Base-by-base conservation (phyloP, 92 coral and sea anemone species). In the Siderastrea radians region DNA sequence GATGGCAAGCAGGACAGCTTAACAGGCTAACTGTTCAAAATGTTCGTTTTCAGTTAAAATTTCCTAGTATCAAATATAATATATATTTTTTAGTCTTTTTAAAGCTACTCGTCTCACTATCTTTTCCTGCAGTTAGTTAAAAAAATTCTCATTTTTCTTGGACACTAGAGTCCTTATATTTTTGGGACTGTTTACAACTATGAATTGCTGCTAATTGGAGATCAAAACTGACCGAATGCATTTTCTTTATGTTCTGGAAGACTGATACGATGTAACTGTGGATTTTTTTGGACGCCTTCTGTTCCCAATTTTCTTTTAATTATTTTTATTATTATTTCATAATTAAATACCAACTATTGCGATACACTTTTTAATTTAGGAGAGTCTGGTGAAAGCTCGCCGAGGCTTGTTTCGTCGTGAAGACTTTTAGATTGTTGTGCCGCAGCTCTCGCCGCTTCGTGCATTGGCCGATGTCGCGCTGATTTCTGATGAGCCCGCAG, bases 401-500 rank as follows among this genome's bases (percentile, higher is more conserved):
- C 38, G 9, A 64, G 73, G 19, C 61, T 78, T 75, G 82, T 19
- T n/a, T 85, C 89, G 3, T 85, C 88, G 7, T 75, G 81, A 52
- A 84, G 83, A 46, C 55, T 52, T 76, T 83, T 72, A 12, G 61
- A 14, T 44, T 61, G 51, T 52, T 84, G 87, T 3, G 64, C 72
- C 1, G 87, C 72, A 2, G 49, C 63, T 64, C 77, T 85, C 19
- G 89, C 89, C 16, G 89, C 89, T 16, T 85, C 89, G 83, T 85
- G 89, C 45, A 85, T 60, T 13, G 99, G 99, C 58, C 96, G 89
- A 79, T 98, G 99, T 38, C 99, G 70, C 14, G 99, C 98, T 7
- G 98, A 96, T 73, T 98, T 98, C 80, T 98, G 99, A 74, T 98
- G 99, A 49, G 99, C 99, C 68, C 99, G 94, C 73, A 98, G 81